A percentile compares a stretch with the other conserved stretches of the same genome.
Conservation (phyloP, 2,113 vertebrate species). For the Zosterops borbonicus region DNA sequence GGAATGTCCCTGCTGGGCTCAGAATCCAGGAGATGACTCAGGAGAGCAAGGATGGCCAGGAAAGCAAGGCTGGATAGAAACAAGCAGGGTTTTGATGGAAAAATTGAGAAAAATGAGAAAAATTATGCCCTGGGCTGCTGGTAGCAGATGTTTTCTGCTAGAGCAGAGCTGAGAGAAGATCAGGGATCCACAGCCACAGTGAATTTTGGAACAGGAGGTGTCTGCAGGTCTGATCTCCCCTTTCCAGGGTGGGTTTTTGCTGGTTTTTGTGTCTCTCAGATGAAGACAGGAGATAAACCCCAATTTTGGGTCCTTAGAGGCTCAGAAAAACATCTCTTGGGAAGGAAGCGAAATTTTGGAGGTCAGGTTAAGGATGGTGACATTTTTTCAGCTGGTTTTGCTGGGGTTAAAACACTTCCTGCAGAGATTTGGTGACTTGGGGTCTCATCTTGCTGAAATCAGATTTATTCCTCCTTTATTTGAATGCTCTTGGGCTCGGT, state of each 20-base stretch:
- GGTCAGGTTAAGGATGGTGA: neutral
- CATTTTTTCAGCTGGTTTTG: fast-evolving
- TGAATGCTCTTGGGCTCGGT: fast-evolving
- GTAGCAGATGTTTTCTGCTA: neutral
- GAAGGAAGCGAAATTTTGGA: neutral
- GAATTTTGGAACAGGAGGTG: neutral
- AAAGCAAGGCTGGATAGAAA: neutral
- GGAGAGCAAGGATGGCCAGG: neutral
- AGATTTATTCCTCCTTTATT: neutral
- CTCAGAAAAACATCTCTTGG: fast-evolving
- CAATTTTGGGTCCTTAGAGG: neutral
- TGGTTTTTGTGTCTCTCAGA: neutral
- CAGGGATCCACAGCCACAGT: fast-evolving
- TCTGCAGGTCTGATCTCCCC: neutral
- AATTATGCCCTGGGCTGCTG: neutral
- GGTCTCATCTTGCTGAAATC: neutral
- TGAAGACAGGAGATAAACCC: neutral
- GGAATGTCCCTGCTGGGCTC: neutral
- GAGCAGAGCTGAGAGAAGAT: neutral
- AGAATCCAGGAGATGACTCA: neutral
- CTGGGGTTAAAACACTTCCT: neutral
- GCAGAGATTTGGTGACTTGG: fast-evolving
- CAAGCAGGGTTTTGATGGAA: neutral
- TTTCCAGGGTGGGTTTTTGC: neutral
- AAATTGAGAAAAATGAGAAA: neutral